Base-by-base conservation (phyloP, 53 echinoderm and acorn worm species). In the Luidia sarsii region DNA sequence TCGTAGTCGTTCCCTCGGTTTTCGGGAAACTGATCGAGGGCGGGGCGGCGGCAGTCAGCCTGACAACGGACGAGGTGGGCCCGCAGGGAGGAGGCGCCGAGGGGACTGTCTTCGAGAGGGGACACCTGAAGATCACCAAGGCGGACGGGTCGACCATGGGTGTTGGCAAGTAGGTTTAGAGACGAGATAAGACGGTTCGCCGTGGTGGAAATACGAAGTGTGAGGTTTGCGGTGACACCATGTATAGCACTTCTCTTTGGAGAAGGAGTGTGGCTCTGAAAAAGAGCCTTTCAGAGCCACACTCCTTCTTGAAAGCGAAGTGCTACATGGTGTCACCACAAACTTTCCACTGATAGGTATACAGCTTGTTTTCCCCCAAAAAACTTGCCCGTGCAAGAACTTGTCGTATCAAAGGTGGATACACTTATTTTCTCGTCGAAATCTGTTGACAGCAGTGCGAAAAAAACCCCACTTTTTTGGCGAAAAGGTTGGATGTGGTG, bases 91-190 rank as follows among this genome's bases (percentile, higher is more conserved):
- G 32, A 1, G 72, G 72, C 25, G 23, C 39, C 24, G 57, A 22
- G 15, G 72, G 38, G 39, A 37, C 21, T 54, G 72, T 72, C 54
- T 72, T 37, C 27, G 72, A 72, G 57, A 36, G 72, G 23, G 72
- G 72, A 5, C 72, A 72, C 25, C 56, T 15, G 27, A 57, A 15
- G 14, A 39, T 72, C 72, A 14, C 33, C 55, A 72, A 72, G 37
- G n/a, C 57, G 1, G 56, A 72, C 50, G 72, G 57, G 20, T 13
- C 39, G 11, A 56, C 22, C 30, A 2, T 22, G 14, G 56, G 55
- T 18, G 56, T 16, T 20, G 72, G 72, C 39, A 72, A 72, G 72
- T 72, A 72, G 55, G 72, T 65, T 14, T 45, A 45, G 7, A 45
- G 46, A 14, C 46, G 14, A 9, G 7, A 45, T 45, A 45, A 45